These are phyloP conservation scores for Paradisaea rubra DNA, from an alignment of 2,113 vertebrate genomes.

Conservation along the genomic window DNA sequence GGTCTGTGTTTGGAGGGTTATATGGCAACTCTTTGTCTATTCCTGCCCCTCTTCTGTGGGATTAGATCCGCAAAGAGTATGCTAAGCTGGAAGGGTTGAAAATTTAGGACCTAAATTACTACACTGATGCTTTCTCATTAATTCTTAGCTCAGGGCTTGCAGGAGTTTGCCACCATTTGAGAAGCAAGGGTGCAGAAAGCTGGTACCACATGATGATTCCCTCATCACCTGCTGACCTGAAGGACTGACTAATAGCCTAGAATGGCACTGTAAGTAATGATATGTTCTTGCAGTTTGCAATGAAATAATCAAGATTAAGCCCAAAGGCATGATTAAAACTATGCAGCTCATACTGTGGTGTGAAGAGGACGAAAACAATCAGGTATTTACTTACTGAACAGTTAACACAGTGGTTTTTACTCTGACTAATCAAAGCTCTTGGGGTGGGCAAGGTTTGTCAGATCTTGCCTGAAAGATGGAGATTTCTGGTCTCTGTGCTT, in stretches of 20 bases:
- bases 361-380: conserved; percentile 11
- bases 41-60: not conserved
- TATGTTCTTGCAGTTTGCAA: not conserved
- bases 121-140: not conserved
- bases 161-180: not conserved
- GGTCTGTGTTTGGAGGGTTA: not conserved
- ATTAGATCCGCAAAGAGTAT: not conserved
- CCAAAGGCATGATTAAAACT: conserved; percentile 8
- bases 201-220: not conserved
- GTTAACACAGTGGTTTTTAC: not conserved
- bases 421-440: not conserved
- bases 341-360: not conserved
- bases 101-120: not conserved
- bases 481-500: not conserved
- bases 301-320: conserved; percentile 15
- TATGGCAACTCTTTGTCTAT: not conserved
- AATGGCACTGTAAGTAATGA: conserved; percentile 16
- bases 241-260: not conserved
- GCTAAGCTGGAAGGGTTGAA: not conserved
- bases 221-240: not conserved
- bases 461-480: not conserved
- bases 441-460: not conserved
- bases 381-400: not conserved
- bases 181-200: not conserved
- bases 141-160: not conserved